These are phyloP conservation scores for Meiosimyza platycephala DNA, from an alignment of 2,888 invertebrate species.

Conservation along the genomic window DNA sequence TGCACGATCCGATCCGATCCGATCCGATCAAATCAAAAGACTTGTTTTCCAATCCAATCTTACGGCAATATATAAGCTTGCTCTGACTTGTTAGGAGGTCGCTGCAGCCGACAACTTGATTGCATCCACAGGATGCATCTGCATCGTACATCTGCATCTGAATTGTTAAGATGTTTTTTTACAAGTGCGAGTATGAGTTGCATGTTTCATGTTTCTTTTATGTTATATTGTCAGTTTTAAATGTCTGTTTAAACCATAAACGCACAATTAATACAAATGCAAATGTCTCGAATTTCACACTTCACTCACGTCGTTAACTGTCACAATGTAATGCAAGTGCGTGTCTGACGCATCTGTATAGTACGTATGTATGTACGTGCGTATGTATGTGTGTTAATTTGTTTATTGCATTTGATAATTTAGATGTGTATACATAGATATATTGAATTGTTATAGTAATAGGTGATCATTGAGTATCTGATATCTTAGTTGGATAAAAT, in stretches of 20 bases:
- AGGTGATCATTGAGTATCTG: too few species aligned
- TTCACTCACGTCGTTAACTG: constrained; percentile 24
- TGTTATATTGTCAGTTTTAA: constrained; percentile 24
- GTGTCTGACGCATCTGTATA: background rate
- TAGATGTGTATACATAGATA: too few species aligned
- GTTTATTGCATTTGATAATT: too few species aligned
- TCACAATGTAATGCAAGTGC: constrained; percentile 6
- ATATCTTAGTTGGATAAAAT: too few species aligned
- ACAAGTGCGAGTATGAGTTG: background rate
- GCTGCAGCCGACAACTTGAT: background rate
- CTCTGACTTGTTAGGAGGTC: constrained; percentile 7
- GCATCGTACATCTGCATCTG: background rate
- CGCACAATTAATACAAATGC: constrained; percentile 26
- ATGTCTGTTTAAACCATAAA: constrained; percentile 25
- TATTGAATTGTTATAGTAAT: too few species aligned
- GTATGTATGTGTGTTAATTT: too few species aligned
- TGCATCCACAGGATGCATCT: background rate
- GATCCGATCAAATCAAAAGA: background rate
- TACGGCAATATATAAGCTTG: background rate
- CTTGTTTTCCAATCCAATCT: background rate
- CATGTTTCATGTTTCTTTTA: constrained; percentile 11
- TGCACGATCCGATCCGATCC: constrained; percentile 3
- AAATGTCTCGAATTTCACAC: constrained; percentile 25
- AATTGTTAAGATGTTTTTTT: background rate
- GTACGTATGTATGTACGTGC: too few species aligned